phyloP scores from a whole-genome alignment of 35 echinoderm and acorn worm genomes.

The Stichopus chloronotus region DNA sequence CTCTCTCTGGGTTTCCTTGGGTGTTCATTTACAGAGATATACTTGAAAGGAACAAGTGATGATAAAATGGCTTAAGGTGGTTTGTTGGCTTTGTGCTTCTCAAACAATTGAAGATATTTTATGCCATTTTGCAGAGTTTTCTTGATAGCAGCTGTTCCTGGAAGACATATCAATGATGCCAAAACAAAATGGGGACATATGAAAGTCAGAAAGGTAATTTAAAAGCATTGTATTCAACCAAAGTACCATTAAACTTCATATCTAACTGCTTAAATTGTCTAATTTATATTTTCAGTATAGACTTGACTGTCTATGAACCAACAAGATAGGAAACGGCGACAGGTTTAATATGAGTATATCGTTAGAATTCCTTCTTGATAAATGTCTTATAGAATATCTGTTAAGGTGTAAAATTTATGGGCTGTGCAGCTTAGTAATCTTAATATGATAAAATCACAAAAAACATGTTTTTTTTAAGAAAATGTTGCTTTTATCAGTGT shows the following conservation, averaged over 20 bases:
- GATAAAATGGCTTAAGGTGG: too few relatives aligned
- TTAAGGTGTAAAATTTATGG: too few relatives aligned
- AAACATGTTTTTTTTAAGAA: neutral
- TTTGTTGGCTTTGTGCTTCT: neutral
- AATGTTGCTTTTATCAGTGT: neutral
- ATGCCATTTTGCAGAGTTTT: constrained; percentile 69
- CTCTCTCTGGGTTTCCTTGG: neutral
- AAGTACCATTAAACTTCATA: neutral
- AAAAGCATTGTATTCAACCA: neutral
- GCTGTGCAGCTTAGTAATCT: too few relatives aligned
- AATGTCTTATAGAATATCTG: too few relatives aligned
- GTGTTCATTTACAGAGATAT: neutral
- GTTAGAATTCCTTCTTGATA: too few relatives aligned
- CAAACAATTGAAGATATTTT: neutral
- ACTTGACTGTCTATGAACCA: too few relatives aligned
- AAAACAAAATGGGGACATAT: constrained; percentile 91
- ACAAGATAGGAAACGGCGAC: too few relatives aligned
- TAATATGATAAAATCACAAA: too few relatives aligned
- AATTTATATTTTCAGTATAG: too few relatives aligned
- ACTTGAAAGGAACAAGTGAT: neutral
- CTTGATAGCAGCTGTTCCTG: constrained; percentile 82
- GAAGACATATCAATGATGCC: constrained; percentile 75
- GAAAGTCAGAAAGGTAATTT: constrained; percentile 84
- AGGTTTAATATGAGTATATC: too few relatives aligned
- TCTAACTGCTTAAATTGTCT: neutral